These are phyloP conservation scores for Proctacanthus coquilletti DNA, from an alignment of 1,140 invertebrate genomes.

Conservation along the genomic window DNA sequence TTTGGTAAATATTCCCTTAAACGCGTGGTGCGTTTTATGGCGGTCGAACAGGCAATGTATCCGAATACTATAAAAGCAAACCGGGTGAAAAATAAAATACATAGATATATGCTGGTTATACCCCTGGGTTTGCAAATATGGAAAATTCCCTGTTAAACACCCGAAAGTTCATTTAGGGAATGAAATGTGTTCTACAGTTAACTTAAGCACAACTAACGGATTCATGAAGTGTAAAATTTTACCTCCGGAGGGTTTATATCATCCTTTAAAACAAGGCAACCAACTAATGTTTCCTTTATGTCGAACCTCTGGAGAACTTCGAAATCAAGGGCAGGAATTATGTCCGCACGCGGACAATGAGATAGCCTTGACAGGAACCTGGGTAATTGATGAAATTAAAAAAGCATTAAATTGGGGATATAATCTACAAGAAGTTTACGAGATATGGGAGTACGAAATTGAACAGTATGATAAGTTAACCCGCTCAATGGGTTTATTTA, in stretches of 20 bases:
- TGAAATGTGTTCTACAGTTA: too few relatives aligned
- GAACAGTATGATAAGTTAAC: background rate
- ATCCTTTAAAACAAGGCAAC: too few relatives aligned
- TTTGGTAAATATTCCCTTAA: too few relatives aligned
- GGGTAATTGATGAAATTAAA: too few relatives aligned
- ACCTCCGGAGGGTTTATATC: too few relatives aligned
- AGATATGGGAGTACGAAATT: too few relatives aligned
- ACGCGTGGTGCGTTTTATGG: conserved; percentile 19
- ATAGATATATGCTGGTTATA: conserved; percentile 28
- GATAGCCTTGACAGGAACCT: too few relatives aligned
- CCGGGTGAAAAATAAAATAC: conserved; percentile 18
- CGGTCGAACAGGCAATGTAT: conserved; percentile 21
- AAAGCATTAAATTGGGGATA: background rate
- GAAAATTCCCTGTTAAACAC: conserved; percentile 23
- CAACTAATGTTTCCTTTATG: background rate
- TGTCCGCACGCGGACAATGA: too few relatives aligned
- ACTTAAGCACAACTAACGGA: background rate
- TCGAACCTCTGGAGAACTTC: background rate
- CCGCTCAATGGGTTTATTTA: too few relatives aligned
- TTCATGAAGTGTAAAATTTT: background rate
- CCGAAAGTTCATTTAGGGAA: conserved; percentile 12
- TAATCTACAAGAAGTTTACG: background rate
- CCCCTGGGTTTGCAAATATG: conserved; percentile 17
- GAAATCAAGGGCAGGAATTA: background rate
- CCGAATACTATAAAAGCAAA: conserved; percentile 13